Evolutionary conservation across 2,113 vertebrate species (phyloP), one percentile per base, ranked within the genome.

Genomic region (Triplophysa siluroides): DNA sequence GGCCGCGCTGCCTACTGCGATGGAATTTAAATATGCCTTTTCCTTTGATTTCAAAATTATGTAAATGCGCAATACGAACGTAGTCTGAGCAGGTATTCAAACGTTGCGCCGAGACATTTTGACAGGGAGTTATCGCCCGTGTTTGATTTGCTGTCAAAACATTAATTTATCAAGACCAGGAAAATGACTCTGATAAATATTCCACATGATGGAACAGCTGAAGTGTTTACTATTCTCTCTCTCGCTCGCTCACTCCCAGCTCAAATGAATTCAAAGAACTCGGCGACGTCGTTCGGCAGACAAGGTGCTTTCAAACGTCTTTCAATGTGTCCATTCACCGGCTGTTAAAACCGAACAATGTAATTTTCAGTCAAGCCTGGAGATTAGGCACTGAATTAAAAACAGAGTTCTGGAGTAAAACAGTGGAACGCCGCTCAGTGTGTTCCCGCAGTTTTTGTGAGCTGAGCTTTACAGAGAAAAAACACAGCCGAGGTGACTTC

Each of bases 81-180:
- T 38, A 38, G 63, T 50, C 76, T 54, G 26, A 54, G 66, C n/a
- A 29, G 60, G 69, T 43, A 69, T 83, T 77, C 78, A 69, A 56
- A 54, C 7, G 21, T 47, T 69, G 70, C 18, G n/a, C 65, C 43
- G 21, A 86, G 75, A 58, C 68, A 58, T 61, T 80, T 54, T 84
- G 81, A 83, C 81, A 84, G 65, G 69, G 54, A 82, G 77, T 85
- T 85, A 73, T 81, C 81, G 38, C 26, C 71, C 19, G 72, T 78
- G 62, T 79, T 77, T 86, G 77, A 88, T 85, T 85, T 78, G 73
- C 83, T 82, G 84, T 84, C 81, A 84, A 86, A 84, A 82, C 62
- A 81, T 75, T 60, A 73, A 84, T 83, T 84, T 76, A 68, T 81
- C 45, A 41, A 70, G 76, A 85, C 78, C 58, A 66, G 41, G 63